Base-by-base conservation (phyloP, 2,113 vertebrate genomes). In the Hiodon tergisus region DNA sequence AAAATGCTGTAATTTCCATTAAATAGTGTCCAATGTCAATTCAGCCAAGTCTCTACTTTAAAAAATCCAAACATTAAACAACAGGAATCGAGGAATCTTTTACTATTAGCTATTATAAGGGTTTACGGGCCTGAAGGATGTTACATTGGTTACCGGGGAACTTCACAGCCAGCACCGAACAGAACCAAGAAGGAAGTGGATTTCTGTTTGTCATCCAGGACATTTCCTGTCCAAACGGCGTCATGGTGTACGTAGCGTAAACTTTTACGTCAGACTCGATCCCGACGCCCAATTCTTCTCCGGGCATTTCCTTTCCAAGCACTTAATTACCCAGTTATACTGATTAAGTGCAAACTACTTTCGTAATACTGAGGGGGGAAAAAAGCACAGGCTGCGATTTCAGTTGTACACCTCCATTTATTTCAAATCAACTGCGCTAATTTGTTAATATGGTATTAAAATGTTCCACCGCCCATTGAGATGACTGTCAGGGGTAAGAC, bases 1-100 rank as follows among this genome's bases (percentile, higher is more conserved):
- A 76, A 68, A 73, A 80, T 77, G 79, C 81, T 87, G 82, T 78
- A 82, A 77, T 81, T 81, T 83, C 77, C 81, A 88, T 81, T 83
- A 85, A 83, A 83, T 77, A 77, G 75, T 73, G 65, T 75, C 65
- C 61, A 60, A 61, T 77, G 79, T 31, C 10, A 74, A 57, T 72
- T 57, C 57, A 11, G 3, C 66, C 52, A 54, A 53, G 31, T 52
- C 52, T 6, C 68, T 31, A 31, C 31, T 31, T 31, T 31, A 31
- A 31, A 31, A 31, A 31, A 31, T 31, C 31, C 31, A 31, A 31
- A 31, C 31, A 31, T 31, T 31, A 31, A 31, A 31, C 31, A 31
- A 31, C 31, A 31, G 31, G 31, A 31, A 31, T 2, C 31, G 31
- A 31, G 31, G 31, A 31, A 31, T 31, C 31, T 31, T 31, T 31